phyloP scores from a whole-genome alignment of 2,797 vertebrate species.

The Agapornis canus region DNA sequence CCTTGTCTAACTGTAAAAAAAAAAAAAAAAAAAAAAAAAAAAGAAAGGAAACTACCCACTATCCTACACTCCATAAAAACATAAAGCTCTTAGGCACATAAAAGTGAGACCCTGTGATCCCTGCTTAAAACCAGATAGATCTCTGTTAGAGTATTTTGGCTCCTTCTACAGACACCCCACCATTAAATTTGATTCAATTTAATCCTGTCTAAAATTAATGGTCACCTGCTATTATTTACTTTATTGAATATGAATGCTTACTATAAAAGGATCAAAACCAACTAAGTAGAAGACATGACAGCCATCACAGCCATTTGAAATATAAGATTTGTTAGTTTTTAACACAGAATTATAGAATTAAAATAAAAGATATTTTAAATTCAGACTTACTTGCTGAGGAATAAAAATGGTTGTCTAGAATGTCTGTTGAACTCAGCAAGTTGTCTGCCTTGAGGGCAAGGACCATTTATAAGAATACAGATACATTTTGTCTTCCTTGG shows the following conservation, averaged over 20 bases:
- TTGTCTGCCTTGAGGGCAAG: neutral
- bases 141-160: neutral
- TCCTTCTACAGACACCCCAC: neutral
- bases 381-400: neutral
- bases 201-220: neutral
- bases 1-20: neutral
- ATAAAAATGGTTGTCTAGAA: neutral
- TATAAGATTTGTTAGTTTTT: neutral
- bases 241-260: neutral
- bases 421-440: neutral
- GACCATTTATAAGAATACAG: neutral
- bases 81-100: neutral
- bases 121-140: neutral
- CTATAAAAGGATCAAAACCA: neutral
- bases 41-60: constrained; percentile 23
- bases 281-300: neutral
- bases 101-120: constrained; percentile 7
- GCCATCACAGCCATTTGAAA: neutral
- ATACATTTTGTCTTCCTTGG: neutral
- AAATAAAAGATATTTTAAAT: neutral
- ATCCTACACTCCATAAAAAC: constrained; percentile 50
- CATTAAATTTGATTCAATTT: neutral
- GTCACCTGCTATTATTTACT: neutral
- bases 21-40: neutral
- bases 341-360: neutral